Evolutionary conservation across 2,113 vertebrate species (phyloP).

Genomic region (Pelobates fuscus): DNA sequence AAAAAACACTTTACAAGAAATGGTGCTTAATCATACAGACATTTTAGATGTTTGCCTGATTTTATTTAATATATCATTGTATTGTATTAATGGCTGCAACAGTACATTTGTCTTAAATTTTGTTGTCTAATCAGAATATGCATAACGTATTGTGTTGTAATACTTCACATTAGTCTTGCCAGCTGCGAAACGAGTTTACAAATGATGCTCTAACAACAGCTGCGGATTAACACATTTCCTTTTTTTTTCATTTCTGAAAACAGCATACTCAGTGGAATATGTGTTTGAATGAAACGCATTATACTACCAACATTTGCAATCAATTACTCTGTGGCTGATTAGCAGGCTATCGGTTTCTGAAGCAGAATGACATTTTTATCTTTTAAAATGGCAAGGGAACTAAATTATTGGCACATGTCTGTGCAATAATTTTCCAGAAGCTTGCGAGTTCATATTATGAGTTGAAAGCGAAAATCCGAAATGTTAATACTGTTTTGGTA

Average conservation of each 20-base stretch:
- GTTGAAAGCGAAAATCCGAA: conserved; percentile 5
- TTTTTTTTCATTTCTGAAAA: not conserved
- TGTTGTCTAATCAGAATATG: not conserved
- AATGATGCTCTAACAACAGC: not conserved
- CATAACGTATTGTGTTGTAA: not conserved
- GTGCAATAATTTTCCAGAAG: not conserved
- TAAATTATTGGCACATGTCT: not conserved
- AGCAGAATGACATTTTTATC: conserved; percentile 32
- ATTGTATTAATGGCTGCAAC: not conserved
- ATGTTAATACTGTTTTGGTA: not conserved
- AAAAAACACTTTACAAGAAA: no score
- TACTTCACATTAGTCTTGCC: not conserved
- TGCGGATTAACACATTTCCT: not conserved
- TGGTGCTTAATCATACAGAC: no score
- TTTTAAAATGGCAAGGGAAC: not conserved
- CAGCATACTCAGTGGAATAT: not conserved
- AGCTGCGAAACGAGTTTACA: not conserved
- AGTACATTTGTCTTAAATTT: not conserved
- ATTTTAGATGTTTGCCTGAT: no score
- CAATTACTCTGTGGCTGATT: conserved; percentile 2
- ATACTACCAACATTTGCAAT: not conserved
- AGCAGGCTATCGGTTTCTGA: conserved; percentile 6
- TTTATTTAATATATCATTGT: not conserved
- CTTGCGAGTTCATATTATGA: not conserved
- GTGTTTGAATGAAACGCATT: not conserved